Base-by-base conservation (phyloP, 2,113 vertebrate species). In the Brachyistius frenatus region DNA sequence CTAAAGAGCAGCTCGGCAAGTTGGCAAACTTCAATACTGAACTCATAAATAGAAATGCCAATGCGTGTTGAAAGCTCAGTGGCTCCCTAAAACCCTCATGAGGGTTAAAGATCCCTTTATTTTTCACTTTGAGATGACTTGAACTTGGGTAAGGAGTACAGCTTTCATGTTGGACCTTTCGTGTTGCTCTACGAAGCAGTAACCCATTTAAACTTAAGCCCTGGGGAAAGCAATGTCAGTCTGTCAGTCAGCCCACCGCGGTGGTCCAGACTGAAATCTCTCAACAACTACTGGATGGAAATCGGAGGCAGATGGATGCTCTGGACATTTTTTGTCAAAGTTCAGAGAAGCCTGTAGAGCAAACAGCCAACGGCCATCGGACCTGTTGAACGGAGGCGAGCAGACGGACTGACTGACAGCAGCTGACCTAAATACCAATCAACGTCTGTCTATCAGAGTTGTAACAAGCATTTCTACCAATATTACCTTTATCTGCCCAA, bases 11-110 rank as follows among this genome's bases (percentile, higher is more conserved):
- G 57, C 47, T 54, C 35, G 15, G 6, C 44, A 72, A 71, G 54
- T 57, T 78, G 50, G 61, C 50, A 53, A 39, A 66, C n/a, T 50
- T 62, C 31, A 66, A 46, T 7, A 31, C 11, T 9, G 50, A 47
- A 68, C 54, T 70, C 32, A 62, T n/a, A 44, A 78, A 74, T 64
- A 64, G 36, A 68, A 58, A 58, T 9, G 0, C 8, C 2, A 23
- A 23, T 23, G 23, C 23, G 16, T 47, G 37, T 7, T 66, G 7
- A 31, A 74, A 56, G 30, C 53, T 54, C 65, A 72, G 54, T 50
- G 32, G 53, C 16, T 64, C 52, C 23, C 23, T 23, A 23, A 23
- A 23, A 23, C 23, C 23, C 23, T 23, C 23, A 23, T 23, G 23
- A 23, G 23, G 2, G 5, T 15, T 61, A 30, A n/a, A 49, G 50